Percentiles rank a stretch among this genome's conserved stretches.
phyloP scores from a whole-genome alignment of 35 echinoderm and acorn worm genomes.

The Ophiothrix spiculata region DNA sequence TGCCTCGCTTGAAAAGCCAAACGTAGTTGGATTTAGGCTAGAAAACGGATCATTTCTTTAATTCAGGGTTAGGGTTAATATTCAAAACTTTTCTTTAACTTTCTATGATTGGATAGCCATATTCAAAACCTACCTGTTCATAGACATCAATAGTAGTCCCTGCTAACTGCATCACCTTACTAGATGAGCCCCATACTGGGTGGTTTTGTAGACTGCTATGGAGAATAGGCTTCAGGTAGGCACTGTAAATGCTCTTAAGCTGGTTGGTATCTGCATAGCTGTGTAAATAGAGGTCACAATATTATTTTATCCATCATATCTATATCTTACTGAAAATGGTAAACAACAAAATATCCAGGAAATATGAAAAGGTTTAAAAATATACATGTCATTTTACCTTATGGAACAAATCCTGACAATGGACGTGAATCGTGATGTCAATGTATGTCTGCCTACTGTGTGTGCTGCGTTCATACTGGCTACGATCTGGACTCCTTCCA shows the following conservation, averaged over 20 bases:
- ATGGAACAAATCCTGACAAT: conserved; percentile 94
- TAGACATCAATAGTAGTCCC: conserved; percentile 82
- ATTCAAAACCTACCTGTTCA: conserved; percentile 95
- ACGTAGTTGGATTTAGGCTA: too few species aligned
- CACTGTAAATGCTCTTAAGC: conserved; percentile 86
- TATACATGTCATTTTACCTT: conserved; percentile 45
- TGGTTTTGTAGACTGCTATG: conserved; percentile 68
- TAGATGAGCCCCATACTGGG: conserved; percentile 72
- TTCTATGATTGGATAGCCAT: too few species aligned
- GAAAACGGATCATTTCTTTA: too few species aligned
- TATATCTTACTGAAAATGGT: background rate
- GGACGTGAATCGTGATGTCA: conserved; percentile 90
- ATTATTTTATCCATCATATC: too few species aligned
- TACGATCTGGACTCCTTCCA: conserved; percentile 97
- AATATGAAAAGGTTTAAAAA: background rate
- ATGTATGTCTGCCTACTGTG: conserved; percentile 85
- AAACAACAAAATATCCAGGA: background rate
- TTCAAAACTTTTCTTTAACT: too few species aligned
- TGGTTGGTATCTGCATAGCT: conserved; percentile 89
- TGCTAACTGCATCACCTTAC: conserved; percentile 68
- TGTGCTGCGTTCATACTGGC: conserved; percentile 97
- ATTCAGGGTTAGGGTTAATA: too few species aligned
- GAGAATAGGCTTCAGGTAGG: conserved; percentile 76
- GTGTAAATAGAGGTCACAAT: background rate
- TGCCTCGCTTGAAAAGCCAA: too few species aligned